These are phyloP conservation scores for Paedocypris sp. DNA, from an alignment of 2,113 vertebrate genomes.

Conservation along the genomic window DNA sequence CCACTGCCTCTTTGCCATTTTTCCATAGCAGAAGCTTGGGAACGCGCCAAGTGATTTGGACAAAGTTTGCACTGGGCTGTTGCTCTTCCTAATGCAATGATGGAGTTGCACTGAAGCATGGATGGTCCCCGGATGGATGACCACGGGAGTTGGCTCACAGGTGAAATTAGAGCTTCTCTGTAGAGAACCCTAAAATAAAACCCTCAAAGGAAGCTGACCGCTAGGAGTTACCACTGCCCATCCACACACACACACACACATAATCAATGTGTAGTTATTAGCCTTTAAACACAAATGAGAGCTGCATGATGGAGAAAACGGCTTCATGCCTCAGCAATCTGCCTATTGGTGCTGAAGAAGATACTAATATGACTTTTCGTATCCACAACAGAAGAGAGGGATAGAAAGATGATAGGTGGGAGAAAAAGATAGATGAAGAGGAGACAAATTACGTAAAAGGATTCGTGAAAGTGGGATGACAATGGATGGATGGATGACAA, in stretches of 20 bases:
- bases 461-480: too few relatives aligned
- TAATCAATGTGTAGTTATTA: conserved; percentile 56
- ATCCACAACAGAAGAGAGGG: too few relatives aligned
- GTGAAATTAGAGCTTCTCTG: conserved; percentile 28
- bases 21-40: conserved; percentile 28
- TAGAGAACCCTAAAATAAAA: conserved; percentile 47
- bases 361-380: too few relatives aligned
- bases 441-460: too few relatives aligned
- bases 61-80: conserved; percentile 18
- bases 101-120: conserved; percentile 13
- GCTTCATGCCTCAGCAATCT: too few relatives aligned
- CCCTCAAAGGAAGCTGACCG: conserved; percentile 23
- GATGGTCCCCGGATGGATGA: conserved; percentile 12
- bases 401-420: too few relatives aligned
- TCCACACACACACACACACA: conserved; percentile 32
- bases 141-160: conserved; percentile 26
- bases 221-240: conserved; percentile 2
- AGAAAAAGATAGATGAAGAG: too few relatives aligned
- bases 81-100: conserved; percentile 17
- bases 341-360: too few relatives aligned
- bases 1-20: conserved; percentile 30
- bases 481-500: too few relatives aligned
- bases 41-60: conserved; percentile 23
- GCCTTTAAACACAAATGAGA: conserved; percentile 48
- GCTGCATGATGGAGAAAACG: conserved; percentile 41